These are phyloP conservation scores for Sebastes hubbsi DNA, from an alignment of 2,797 vertebrate genomes.

Conservation along the genomic window DNA sequence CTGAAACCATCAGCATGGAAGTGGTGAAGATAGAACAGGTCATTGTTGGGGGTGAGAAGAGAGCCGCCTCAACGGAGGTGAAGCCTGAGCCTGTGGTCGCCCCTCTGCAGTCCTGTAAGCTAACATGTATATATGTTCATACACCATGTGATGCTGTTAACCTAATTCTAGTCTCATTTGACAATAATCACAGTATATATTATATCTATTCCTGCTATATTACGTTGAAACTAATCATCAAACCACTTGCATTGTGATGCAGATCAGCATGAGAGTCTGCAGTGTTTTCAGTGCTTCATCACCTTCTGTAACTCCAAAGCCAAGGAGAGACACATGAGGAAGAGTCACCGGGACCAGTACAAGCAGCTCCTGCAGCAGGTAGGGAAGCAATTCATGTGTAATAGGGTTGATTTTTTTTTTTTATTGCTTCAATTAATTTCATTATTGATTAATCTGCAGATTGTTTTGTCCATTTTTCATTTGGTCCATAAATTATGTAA, in stretches of 20 bases:
- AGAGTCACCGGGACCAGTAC: constrained; percentile 85
- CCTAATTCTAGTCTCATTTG: neutral
- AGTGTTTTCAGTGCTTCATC: constrained; percentile 88
- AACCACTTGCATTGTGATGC: constrained; percentile 9
- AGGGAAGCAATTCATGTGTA: neutral
- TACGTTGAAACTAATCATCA: neutral
- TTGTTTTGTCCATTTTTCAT: neutral
- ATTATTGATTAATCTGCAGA: neutral
- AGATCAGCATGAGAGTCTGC: constrained; percentile 83
- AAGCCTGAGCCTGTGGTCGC: constrained; percentile 51
- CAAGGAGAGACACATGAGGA: constrained; percentile 86
- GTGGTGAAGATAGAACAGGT: constrained; percentile 72
- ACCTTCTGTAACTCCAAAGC: constrained; percentile 84
- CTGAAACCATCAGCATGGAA: constrained; percentile 54
- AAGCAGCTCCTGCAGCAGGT: constrained; percentile 74
- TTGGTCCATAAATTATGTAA: neutral
- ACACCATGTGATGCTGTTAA: neutral
- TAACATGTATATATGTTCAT: neutral
- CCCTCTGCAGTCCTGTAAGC: constrained; percentile 63
- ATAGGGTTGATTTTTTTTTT: neutral
- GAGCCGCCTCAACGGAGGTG: constrained; percentile 37
- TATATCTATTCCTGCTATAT: too few species aligned
- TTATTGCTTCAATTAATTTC: neutral
- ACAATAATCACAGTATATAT: neutral
- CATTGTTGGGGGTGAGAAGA: constrained; percentile 61